Conservation (phyloP, 1,140 invertebrate species). For the Eufriesea mexicana region DNA sequence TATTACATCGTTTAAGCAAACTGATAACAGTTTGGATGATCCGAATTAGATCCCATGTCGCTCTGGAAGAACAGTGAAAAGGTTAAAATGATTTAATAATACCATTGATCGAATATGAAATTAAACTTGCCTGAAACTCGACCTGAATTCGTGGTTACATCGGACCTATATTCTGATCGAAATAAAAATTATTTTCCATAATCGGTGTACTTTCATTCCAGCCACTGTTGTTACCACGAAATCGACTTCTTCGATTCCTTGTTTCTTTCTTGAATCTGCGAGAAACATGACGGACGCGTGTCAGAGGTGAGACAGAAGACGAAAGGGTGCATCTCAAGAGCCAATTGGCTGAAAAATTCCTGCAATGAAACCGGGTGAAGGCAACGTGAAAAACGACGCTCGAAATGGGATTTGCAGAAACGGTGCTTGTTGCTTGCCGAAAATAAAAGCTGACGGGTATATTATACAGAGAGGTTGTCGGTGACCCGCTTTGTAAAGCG, state of each 20-base stretch:
- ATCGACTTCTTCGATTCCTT: neutral
- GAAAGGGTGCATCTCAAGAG: neutral
- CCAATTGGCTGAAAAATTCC: constrained; percentile 31
- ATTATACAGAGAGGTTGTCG: neutral
- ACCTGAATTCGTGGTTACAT: too few species aligned
- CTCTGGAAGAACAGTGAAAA: too few species aligned
- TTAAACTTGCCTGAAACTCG: too few species aligned
- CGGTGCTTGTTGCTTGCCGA: constrained; percentile 6
- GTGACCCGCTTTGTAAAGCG: constrained; percentile 1
- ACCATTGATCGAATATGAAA: too few species aligned
- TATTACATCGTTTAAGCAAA: too few species aligned
- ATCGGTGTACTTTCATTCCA: neutral
- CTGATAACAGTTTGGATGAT: too few species aligned
- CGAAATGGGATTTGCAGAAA: constrained; percentile 17
- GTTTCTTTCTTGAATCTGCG: neutral
- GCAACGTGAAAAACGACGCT: constrained; percentile 11
- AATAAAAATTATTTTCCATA: neutral
- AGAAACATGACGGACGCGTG: neutral
- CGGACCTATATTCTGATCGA: neutral
- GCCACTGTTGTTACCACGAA: neutral
- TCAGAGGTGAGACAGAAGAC: neutral
- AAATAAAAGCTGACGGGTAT: constrained; percentile 13
- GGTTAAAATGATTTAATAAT: too few species aligned
- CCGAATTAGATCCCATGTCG: too few species aligned
- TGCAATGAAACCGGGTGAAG: neutral